These are phyloP conservation scores for Cottoperca gobio DNA, from an alignment of 2,797 vertebrate species.

Conservation along the genomic window DNA sequence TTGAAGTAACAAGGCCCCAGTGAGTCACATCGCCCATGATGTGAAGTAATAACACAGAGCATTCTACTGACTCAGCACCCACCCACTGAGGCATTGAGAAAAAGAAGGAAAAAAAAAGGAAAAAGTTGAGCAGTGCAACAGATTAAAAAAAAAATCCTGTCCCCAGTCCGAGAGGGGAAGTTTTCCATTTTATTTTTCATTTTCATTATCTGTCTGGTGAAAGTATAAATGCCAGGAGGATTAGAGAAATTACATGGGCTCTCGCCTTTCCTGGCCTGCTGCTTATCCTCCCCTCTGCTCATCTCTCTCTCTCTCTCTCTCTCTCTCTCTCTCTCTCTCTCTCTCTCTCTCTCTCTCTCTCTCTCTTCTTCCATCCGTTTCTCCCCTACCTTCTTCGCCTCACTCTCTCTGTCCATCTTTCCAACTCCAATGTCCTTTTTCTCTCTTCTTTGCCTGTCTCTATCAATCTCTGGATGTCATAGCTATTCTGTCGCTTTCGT, in stretches of 20 bases:
- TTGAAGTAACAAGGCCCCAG: constrained; percentile 11
- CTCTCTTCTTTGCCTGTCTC: constrained; percentile 39
- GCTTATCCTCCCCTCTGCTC: constrained; percentile 81
- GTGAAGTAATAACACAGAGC: constrained; percentile 54
- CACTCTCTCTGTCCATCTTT: constrained; percentile 55
- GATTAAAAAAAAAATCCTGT: constrained; percentile 76
- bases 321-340: constrained; percentile 6
- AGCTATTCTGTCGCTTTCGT: constrained; percentile 30
- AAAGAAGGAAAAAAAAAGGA: constrained; percentile 25
- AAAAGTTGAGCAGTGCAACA: constrained; percentile 78
- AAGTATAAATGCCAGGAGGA: constrained; percentile 90
- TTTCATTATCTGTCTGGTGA: constrained; percentile 87
- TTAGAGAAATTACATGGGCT: constrained; percentile 89
- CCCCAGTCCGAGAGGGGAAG: constrained; percentile 72
- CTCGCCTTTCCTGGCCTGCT: constrained; percentile 78
- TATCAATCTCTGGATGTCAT: constrained; percentile 53
- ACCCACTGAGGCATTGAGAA: constrained; percentile 52
- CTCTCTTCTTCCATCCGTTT: constrained; percentile 32
- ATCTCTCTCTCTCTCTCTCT: constrained; percentile 50
- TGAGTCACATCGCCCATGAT: constrained; percentile 53
- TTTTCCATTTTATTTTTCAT: constrained; percentile 87
- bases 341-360: too few species aligned
- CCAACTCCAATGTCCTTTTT: constrained; percentile 38
- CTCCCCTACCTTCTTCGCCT: constrained; percentile 46
- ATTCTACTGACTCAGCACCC: constrained; percentile 75